Percentiles rank a stretch among this genome's conserved stretches.
Conservation (phyloP, 2,113 vertebrate species). For the Sinocyclocheilus anophthalmus region DNA sequence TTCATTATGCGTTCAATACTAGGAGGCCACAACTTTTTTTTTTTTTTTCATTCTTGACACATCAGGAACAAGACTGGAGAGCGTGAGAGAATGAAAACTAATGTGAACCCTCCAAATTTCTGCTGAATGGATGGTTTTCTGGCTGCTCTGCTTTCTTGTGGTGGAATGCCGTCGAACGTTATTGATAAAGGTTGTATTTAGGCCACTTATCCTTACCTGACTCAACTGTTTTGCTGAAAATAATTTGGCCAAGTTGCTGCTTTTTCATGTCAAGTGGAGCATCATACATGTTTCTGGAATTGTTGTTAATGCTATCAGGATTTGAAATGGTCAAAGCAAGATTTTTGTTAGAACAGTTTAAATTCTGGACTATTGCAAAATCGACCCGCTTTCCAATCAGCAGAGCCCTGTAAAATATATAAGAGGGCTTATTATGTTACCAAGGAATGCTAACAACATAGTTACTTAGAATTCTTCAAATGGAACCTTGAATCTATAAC, state of each 20-base stretch:
- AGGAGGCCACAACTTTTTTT: neutral
- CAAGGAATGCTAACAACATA: conserved; percentile 2
- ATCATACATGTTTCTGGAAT: neutral
- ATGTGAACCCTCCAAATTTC: neutral
- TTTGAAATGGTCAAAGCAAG: neutral
- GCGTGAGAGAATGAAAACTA: neutral
- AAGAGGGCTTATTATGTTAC: neutral
- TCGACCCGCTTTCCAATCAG: neutral
- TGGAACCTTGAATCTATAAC: conserved; percentile 40
- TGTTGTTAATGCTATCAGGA: neutral
- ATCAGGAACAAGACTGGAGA: conserved; percentile 17
- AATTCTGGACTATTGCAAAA: neutral
- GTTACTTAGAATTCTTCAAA: neutral
- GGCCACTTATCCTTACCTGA: neutral
- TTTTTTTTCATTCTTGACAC: neutral
- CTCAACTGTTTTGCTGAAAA: neutral
- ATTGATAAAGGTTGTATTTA: conserved; percentile 1
- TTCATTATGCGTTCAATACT: neutral
- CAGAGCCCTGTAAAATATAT: neutral
- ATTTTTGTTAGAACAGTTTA: neutral
- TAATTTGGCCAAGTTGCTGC: conserved; percentile 17
- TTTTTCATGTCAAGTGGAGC: neutral
- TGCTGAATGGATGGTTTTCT: neutral
- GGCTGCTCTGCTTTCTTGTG: neutral
- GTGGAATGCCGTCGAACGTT: neutral